These are phyloP conservation scores for Crotophaga sulcirostris DNA, from an alignment of 2,113 vertebrate genomes.

Conservation along the genomic window DNA sequence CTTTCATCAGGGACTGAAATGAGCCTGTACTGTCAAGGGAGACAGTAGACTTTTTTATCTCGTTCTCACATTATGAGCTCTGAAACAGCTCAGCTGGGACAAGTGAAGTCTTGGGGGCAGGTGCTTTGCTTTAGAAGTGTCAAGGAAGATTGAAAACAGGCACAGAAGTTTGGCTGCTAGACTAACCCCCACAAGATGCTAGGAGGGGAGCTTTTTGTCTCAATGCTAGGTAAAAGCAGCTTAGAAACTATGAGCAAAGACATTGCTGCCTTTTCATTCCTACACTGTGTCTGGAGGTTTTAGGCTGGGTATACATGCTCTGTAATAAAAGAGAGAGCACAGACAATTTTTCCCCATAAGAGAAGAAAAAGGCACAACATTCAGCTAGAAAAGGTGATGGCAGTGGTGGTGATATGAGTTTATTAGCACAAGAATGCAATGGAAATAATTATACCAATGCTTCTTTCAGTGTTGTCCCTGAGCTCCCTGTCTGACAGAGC, in stretches of 20 bases:
- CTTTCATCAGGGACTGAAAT: neutral
- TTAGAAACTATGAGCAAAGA: neutral
- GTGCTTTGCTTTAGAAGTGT: constrained; percentile 13
- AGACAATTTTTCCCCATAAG: neutral
- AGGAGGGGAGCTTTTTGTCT: neutral
- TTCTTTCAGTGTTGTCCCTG: neutral
- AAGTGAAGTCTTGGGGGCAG: neutral
- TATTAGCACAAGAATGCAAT: neutral
- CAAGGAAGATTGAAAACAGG: constrained; percentile 49
- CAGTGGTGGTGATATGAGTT: neutral
- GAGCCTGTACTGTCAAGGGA: neutral
- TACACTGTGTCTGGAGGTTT: neutral
- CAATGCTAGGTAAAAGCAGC: neutral
- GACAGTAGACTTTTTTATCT: neutral
- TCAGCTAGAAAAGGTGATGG: neutral
- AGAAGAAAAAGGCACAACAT: neutral
- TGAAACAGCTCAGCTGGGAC: constrained; percentile 34
- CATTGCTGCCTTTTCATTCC: neutral
- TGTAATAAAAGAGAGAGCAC: neutral
- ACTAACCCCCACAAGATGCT: neutral
- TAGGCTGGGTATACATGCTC: neutral
- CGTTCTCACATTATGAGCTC: neutral
- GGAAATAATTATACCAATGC: neutral
- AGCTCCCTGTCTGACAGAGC: neutral
- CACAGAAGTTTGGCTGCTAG: neutral